A percentile compares a stretch with the other conserved stretches of the same genome.
Conservation (phyloP, 2,888 invertebrate genomes). For the Nephrotoma guestfalica region DNA sequence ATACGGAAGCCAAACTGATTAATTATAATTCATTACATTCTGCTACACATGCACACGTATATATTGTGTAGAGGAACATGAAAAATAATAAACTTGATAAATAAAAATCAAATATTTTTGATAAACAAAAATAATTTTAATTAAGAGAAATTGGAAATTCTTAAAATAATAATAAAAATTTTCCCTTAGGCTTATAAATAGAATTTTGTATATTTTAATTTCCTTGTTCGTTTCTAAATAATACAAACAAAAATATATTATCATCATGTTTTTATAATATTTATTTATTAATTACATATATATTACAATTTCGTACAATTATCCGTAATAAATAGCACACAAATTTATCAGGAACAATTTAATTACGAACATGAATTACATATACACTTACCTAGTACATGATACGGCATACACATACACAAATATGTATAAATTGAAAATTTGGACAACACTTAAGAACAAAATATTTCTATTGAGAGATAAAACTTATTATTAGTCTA, state of each 20-base stretch:
- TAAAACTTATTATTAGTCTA: neutral
- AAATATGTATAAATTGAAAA: neutral
- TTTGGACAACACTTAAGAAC: neutral
- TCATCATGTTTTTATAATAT: neutral
- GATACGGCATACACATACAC: too few species aligned
- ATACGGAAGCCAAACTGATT: neutral
- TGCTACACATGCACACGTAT: too few species aligned
- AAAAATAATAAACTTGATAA: neutral
- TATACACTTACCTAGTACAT: too few species aligned
- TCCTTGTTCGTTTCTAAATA: neutral
- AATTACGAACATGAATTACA: neutral
- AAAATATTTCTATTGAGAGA: neutral
- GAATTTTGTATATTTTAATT: neutral
- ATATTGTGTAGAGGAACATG: neutral
- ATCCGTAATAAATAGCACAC: neutral
- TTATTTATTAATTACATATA: neutral
- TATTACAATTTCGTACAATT: neutral
- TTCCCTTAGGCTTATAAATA: neutral
- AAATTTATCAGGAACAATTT: neutral
- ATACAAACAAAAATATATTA: neutral
- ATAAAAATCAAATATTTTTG: neutral
- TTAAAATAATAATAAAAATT: neutral
- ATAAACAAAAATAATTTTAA: neutral
- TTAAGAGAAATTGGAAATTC: neutral
- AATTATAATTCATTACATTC: neutral